A percentile compares a stretch with the other conserved stretches of the same genome.
Evolutionary conservation across 2,888 invertebrate genomes (phyloP).

Genomic region (Macropis europaea): DNA sequence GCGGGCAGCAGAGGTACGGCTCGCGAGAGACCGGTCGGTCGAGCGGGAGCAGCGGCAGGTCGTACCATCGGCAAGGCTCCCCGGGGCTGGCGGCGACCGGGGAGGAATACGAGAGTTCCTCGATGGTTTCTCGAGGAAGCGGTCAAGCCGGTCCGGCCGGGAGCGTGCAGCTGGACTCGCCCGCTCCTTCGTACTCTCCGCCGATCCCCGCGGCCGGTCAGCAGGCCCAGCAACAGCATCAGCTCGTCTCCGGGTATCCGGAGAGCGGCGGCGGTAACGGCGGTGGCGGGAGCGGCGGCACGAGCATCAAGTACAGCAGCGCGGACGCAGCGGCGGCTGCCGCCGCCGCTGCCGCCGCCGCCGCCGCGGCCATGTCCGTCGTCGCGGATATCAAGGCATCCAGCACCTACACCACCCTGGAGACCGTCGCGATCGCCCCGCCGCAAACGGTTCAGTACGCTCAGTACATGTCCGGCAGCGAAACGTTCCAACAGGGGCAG

Average conservation of each 20-base stretch:
- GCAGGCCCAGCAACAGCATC: slow-evolving; percentile 73
- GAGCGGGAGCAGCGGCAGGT: not conserved
- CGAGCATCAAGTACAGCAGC: slow-evolving; percentile 75
- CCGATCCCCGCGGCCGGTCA: slow-evolving; percentile 76
- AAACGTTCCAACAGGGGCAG: slow-evolving; percentile 69
- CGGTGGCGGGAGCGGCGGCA: slow-evolving; percentile 61
- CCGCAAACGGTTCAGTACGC: slow-evolving; percentile 75
- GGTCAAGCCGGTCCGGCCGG: slow-evolving; percentile 36
- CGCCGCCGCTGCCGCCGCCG: slow-evolving; percentile 56
- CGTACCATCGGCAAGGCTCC: slow-evolving; percentile 42
- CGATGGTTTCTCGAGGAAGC: slow-evolving; percentile 76
- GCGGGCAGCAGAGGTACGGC: slow-evolving; percentile 64
- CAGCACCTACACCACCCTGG: slow-evolving; percentile 84
- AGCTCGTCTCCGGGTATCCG: slow-evolving; percentile 27
- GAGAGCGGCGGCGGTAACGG: slow-evolving; percentile 58
- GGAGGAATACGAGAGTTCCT: slow-evolving; percentile 70
- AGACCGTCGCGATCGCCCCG: slow-evolving; percentile 83
- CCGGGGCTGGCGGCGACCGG: slow-evolving; percentile 53
- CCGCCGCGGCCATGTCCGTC: slow-evolving; percentile 59
- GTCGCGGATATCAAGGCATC: slow-evolving; percentile 73
- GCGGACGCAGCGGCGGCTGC: slow-evolving; percentile 68
- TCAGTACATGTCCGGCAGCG: slow-evolving; percentile 70
- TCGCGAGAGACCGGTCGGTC: slow-evolving; percentile 65
- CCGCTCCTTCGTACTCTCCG: slow-evolving; percentile 78
- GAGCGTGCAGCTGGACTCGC: slow-evolving; percentile 79